Base-by-base conservation (phyloP, 2,797 vertebrate species). In the Girardinus metallicus region DNA sequence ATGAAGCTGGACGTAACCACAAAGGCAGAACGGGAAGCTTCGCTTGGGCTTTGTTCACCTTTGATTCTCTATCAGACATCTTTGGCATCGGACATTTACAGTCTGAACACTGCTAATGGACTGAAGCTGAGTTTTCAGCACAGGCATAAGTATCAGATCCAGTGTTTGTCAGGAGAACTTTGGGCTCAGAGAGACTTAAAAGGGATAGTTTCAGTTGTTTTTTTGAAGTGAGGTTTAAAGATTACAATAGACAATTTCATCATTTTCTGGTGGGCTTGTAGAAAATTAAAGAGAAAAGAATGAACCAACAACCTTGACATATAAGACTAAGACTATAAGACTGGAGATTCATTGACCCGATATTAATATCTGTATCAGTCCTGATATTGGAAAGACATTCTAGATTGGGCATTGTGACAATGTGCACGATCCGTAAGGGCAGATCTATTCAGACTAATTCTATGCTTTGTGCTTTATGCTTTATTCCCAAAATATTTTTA, bases 1-100 rank as follows among this genome's bases (percentile, higher is more conserved):
- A 18, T 49, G 55, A 55, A 57, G 72, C 66, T 53, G 82, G 68
- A 76, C 46, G 47, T 73, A 55, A 53, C 43, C 87, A 76, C 44
- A 43, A 77, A 6, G 73, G 76, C 9, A 77, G 55, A 60, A 66
- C 57, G 0, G 21, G 51, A 53, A 76, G 78, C 47, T 39, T 79
- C 29, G 26, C 16, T 76, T 43, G 26, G 13, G 0, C 60, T 47
- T 10, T 57, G 71, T 55, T 18, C 36, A 13, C 47, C 34, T 23
- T 15, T 13, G 21, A 36, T 36, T 13, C 73, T 39, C 47, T 26
- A 26, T 53, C 73, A 26, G 34, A 34, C 18, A 21, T 74, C 47
- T n/a, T 70, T 43, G 41, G 23, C 66, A n/a, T 70, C 66, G 5
- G 23, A 5, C 1, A 2, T 66, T 66, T 36, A 39, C 16, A 39